phyloP scores from a whole-genome alignment of 2,113 vertebrate genomes.

The Zosterops hypoxanthus region DNA sequence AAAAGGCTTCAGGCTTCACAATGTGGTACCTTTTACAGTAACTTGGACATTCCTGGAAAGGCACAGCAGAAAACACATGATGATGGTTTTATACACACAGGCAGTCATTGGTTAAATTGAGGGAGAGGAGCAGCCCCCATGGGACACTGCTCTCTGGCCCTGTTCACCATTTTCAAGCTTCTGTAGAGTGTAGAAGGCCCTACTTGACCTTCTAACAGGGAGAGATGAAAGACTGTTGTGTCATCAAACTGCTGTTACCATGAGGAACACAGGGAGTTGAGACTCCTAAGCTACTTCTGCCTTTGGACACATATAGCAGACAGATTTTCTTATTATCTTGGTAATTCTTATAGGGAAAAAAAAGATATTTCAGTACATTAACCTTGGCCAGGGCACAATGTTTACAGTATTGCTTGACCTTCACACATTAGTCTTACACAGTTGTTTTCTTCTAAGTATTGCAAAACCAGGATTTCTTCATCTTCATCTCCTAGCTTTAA shows the following conservation, averaged over 20 bases:
- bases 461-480: background rate
- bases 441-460: background rate
- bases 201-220: background rate
- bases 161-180: background rate
- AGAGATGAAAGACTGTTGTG: background rate
- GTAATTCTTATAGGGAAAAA: background rate
- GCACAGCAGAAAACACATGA: background rate
- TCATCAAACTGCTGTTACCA: background rate
- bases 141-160: background rate
- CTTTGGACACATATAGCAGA: background rate
- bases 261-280: background rate
- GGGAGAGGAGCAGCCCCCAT: background rate
- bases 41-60: background rate
- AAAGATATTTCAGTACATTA: background rate
- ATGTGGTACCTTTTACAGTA: fast-evolving
- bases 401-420: background rate
- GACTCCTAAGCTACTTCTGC: background rate
- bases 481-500: constrained; percentile 20
- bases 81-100: background rate
- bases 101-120: background rate
- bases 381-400: background rate
- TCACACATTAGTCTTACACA: background rate
- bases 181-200: background rate
- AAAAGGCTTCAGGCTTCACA: background rate
- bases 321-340: background rate